phyloP scores from a whole-genome alignment of 2,888 invertebrate genomes.

The Mythimna albipuncta region DNA sequence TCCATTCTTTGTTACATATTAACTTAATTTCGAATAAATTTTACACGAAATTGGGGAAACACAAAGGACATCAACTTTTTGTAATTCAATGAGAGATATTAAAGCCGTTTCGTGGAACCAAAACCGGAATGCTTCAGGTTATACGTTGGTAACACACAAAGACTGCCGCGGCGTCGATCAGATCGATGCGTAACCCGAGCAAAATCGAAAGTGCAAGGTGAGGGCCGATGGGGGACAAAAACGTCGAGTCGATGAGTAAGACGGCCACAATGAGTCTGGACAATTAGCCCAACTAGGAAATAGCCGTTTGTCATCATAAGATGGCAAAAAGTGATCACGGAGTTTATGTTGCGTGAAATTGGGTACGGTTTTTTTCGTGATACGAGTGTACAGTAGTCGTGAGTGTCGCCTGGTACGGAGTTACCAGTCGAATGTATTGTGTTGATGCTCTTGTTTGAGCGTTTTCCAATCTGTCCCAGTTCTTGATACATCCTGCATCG shows the following conservation, averaged over 20 bases:
- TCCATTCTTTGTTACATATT: constrained; percentile 48
- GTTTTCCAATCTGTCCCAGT: constrained; percentile 57
- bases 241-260: constrained; percentile 81
- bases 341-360: constrained; percentile 89
- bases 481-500: constrained; percentile 48
- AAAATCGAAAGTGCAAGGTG: constrained; percentile 88
- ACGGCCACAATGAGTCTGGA: constrained; percentile 74
- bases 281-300: constrained; percentile 86
- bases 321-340: constrained; percentile 84
- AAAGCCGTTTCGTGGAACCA: constrained; percentile 66
- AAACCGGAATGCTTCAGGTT: constrained; percentile 66
- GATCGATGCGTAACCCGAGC: constrained; percentile 69
- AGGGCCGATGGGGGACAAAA: constrained; percentile 79
- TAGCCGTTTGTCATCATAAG: constrained; percentile 84
- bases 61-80: constrained; percentile 63
- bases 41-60: constrained; percentile 62
- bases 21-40: constrained; percentile 52
- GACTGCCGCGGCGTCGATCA: constrained; percentile 63
- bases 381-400: constrained; percentile 66
- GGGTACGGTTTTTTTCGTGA: constrained; percentile 76
- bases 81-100: constrained; percentile 54
- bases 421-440: constrained; percentile 42
- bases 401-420: constrained; percentile 54
- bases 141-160: constrained; percentile 47
- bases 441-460: constrained; percentile 45